phyloP scores from a whole-genome alignment of 2,888 invertebrate species.

The Calliopum simillimum region DNA sequence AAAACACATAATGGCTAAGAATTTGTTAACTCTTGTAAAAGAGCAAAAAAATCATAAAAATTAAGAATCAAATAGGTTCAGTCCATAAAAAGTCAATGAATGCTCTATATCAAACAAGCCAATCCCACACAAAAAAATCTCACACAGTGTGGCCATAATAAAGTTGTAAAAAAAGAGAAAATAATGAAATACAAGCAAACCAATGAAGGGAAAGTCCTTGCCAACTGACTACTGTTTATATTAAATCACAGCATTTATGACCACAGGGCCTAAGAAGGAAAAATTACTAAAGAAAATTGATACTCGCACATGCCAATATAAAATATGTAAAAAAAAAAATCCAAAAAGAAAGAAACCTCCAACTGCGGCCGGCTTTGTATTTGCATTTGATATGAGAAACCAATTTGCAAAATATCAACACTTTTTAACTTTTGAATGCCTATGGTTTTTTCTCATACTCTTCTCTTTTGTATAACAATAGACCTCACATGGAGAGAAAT shows the following conservation, averaged over 20 bases:
- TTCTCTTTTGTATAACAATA: neutral
- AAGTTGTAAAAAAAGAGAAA: neutral
- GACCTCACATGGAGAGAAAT: no score
- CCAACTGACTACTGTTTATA: neutral
- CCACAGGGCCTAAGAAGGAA: neutral
- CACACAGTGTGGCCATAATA: neutral
- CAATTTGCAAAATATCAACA: constrained; percentile 18
- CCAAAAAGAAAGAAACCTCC: neutral
- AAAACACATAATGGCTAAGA: no score
- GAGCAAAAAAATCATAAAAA: no score
- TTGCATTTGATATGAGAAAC: constrained; percentile 14
- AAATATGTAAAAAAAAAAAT: no score
- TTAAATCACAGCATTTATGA: constrained; percentile 14
- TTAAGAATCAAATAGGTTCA: no score
- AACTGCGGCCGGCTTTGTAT: neutral
- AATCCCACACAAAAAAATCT: neutral
- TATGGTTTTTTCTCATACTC: neutral
- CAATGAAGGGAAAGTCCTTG: neutral
- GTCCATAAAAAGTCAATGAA: neutral
- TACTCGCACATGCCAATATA: no score
- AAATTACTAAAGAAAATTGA: neutral
- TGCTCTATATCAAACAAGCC: no score
- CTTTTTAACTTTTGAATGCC: neutral
- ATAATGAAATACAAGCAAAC: neutral
- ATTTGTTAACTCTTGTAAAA: no score